Evolutionary conservation across 2,888 invertebrate genomes (phyloP), one percentile per base, ranked within the genome.

Genomic region (Lasius platythorax): DNA sequence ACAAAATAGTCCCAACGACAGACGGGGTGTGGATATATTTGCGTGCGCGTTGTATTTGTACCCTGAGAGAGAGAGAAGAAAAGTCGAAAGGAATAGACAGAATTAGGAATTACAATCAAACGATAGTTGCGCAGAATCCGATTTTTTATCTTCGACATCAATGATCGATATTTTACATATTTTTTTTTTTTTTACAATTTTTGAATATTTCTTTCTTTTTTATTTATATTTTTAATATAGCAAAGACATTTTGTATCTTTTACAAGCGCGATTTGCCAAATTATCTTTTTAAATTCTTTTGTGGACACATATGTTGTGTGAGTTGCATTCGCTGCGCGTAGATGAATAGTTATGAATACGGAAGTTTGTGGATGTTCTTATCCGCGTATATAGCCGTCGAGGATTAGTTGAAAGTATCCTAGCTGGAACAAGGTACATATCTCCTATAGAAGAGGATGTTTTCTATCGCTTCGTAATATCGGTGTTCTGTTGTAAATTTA

Each of bases 381-480:
- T 68, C 67, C 40, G 40, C 46, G 30, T 50, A 70, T 61, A 28
- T 61, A 61, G 37, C 68, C 46, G 58, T 43, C 37, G 73, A 37
- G 61, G 61, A 63, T 81, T 61, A 50, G 61, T 40, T 37, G 79
- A 72, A 73, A 79, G 43, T 72, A 79, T 72, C 33, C 72, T 28
- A 28, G 79, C 58, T n/a, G 73, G 70, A 79, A 81, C 79, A 73
- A 81, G 58, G 33, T 72, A 72, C 58, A 70, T 72, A 73, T 28
- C 46, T 46, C 46, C 61, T 28, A 61, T 73, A 63, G 46, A 50
- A 37, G 37, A 70, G 61, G 37, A 81, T 46, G 79, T 46, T 78
- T 68, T 81, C 79, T 72, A 73, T 81, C 61, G 79, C 61, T 81
- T 79, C 79, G 58, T 61, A 72, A 78, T 67, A 67, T 78, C 67